phyloP scores from a whole-genome alignment of 1,140 invertebrate genomes.

The Condylostylus longicornis region DNA sequence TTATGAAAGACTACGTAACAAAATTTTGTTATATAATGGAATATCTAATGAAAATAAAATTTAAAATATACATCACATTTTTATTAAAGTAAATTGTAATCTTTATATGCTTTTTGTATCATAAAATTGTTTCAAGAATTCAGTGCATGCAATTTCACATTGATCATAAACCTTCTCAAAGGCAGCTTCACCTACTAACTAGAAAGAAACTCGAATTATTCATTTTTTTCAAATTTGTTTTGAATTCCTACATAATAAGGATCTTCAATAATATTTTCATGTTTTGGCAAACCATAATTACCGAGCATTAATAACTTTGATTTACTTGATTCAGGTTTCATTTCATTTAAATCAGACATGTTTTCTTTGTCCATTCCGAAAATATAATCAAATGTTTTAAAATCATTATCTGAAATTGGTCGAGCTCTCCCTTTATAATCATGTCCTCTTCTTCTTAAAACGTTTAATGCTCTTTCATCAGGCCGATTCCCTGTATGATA shows the following conservation, averaged over 20 bases:
- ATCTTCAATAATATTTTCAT: slow-evolving; percentile 66
- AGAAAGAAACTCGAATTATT: slow-evolving; percentile 16
- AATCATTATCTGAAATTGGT: slow-evolving; percentile 56
- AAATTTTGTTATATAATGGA: no score
- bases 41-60: no score
- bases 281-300: slow-evolving; percentile 57
- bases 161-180: slow-evolving; percentile 61
- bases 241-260: slow-evolving; percentile 59
- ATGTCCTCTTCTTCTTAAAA: slow-evolving; percentile 55
- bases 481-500: slow-evolving; percentile 76
- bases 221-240: slow-evolving; percentile 2
- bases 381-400: slow-evolving; percentile 65
- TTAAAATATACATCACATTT: no score
- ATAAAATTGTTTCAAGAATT: slow-evolving; percentile 41
- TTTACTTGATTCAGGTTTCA: slow-evolving; percentile 44
- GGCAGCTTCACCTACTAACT: slow-evolving; percentile 45
- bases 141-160: slow-evolving; percentile 46
- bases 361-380: slow-evolving; percentile 85
- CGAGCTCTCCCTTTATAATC: slow-evolving; percentile 59
- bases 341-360: slow-evolving; percentile 47
- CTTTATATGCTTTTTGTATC: slow-evolving; percentile 17
- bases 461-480: slow-evolving; percentile 56
- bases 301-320: slow-evolving; percentile 65
- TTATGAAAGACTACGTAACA: no score
- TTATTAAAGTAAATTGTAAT: no score